Evolutionary conservation across 2,797 vertebrate species (phyloP).

Genomic region (Microcaecilia unicolor): DNA sequence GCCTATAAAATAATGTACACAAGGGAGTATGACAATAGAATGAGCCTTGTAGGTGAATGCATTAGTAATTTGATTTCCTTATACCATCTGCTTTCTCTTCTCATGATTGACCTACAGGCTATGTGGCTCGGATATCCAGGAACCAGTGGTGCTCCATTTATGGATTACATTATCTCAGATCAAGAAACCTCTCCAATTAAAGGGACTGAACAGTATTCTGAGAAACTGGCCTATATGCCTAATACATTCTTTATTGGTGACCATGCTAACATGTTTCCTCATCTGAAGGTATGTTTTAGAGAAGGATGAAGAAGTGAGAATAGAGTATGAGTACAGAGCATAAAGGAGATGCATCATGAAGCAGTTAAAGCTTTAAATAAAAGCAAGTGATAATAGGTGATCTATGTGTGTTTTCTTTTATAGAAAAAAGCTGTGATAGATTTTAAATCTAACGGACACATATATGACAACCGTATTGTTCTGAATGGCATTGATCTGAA

Average conservation of each 20-base stretch:
- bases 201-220: conserved; percentile 92
- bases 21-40: too few species aligned
- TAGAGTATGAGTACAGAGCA: neutral
- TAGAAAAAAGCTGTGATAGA: conserved; percentile 98
- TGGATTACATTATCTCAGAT: conserved; percentile 95
- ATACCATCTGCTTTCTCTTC: too few species aligned
- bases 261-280: conserved; percentile 98
- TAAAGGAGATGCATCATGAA: neutral
- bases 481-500: conserved; percentile 95
- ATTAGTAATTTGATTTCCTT: too few species aligned
- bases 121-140: conserved; percentile 98
- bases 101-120: conserved; percentile 47
- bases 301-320: too few species aligned
- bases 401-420: neutral
- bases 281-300: conserved; percentile 85
- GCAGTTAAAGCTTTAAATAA: neutral
- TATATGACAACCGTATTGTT: conserved; percentile 97
- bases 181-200: conserved; percentile 91
- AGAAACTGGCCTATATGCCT: conserved; percentile 97
- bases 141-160: conserved; percentile 93
- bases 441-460: conserved; percentile 97
- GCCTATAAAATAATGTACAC: too few species aligned
- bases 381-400: neutral
- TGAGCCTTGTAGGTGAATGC: too few species aligned
- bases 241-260: conserved; percentile 97